Base-by-base conservation (phyloP, 2,113 vertebrate species). In the Bufo bufo region DNA sequence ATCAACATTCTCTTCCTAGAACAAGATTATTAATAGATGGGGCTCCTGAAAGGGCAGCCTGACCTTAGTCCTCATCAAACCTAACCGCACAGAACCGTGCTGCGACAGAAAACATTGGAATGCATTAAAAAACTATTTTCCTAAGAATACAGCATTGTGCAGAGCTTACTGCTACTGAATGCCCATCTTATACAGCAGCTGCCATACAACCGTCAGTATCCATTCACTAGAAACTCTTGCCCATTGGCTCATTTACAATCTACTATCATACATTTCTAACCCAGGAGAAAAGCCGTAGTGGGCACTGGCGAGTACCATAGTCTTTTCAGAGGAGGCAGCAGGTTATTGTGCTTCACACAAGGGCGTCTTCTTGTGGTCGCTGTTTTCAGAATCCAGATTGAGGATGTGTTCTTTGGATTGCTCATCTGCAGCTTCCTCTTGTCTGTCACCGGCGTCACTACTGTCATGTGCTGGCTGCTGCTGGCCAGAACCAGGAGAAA, bases 1-100 rank as follows among this genome's bases (percentile, higher is more conserved):
- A 83, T 14, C 81, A 66, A 83, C 81, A 66, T 17, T 49, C 61
- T 69, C 81, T 83, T 83, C 81, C 81, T 69, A 83, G 81, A 83
- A 83, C 56, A 82, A 63, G 79, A 83, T 83, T 83, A 69, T 83
- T 50, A 83, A 83, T 83, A 83, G 81, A 50, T 14, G 19, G 59
- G 63, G 19, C 77, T 33, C 78, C 63, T 23, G 56, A 83, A 66
- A 83, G 81, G 61, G 58, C 61, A 83, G 61, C 12, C 63, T 83
- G 81, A 69, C 45, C 63, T 66, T 83, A 83, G 4, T 49, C 17
- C n/a, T 13, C 61, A 83, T 66, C 19, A 65, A 83, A 61, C 17
- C 56, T 33, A 19, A 56, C 1, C 14, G 4, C 23, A 19, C 13
- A 49, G 11, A 82, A 10, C 65, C 9, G 17, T 49, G 43, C 17